Evolutionary conservation across 2,113 vertebrate genomes (phyloP).

Genomic region (Choloepus hoffmanni): DNA sequence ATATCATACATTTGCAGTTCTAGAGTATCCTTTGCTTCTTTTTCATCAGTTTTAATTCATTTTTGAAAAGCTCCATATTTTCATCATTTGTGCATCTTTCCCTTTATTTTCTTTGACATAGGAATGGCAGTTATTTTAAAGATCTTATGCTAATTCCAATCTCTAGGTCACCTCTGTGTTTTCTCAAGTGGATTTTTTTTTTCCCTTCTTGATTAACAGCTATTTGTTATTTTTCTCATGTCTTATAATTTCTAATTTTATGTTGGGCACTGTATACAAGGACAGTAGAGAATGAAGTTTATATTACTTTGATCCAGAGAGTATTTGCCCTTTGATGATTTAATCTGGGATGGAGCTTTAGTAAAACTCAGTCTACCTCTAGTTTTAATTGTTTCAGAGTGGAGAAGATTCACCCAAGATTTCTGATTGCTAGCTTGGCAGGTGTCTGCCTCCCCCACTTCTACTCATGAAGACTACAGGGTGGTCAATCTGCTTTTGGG

Average conservation of each 20-base stretch:
- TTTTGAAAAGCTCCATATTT: conserved; percentile 9
- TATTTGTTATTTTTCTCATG: neutral
- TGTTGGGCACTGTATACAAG: no score
- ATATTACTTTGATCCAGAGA: neutral
- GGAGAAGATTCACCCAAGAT: neutral
- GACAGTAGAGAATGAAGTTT: no score
- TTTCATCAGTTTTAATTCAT: neutral
- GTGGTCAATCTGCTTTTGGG: neutral
- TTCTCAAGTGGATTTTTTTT: neutral
- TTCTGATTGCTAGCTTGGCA: neutral
- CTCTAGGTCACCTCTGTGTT: neutral
- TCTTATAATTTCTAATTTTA: neutral
- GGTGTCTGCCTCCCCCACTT: neutral
- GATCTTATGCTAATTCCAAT: neutral
- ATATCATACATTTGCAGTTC: neutral
- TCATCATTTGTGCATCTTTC: neutral
- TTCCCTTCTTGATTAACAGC: neutral
- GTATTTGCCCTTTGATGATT: neutral
- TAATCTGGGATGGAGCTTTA: neutral
- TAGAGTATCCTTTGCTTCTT: neutral
- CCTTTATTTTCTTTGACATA: neutral
- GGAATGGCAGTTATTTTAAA: neutral
- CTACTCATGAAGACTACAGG: neutral
- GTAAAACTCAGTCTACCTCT: neutral
- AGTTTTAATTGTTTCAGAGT: neutral